Evolutionary conservation across 2,888 invertebrate species (phyloP), one percentile per base, ranked within the genome.

Genomic region (Rosalia funebris): DNA sequence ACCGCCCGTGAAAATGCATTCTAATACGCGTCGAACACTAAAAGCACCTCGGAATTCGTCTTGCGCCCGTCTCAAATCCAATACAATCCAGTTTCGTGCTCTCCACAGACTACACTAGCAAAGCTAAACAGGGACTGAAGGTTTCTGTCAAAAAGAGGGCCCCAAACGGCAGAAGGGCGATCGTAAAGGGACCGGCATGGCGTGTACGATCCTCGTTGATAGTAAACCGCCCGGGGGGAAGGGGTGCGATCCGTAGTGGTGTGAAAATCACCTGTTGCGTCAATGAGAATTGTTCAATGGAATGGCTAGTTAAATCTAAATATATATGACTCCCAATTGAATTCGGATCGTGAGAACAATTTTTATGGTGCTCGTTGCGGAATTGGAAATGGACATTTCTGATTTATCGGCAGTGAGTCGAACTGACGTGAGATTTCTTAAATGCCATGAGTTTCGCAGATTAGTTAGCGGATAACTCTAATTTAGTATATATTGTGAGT

Each of bases 261-360:
- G 63, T 57, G 57, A 60, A 57, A 60, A 57, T 60, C 57, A 60
- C 63, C 60, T 63, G 63, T 63, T 63, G 59, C 53, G 19, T 54
- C 32, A 14, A 53, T 31, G 32, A 17, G 59, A 53, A 54, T 41
- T 56, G 59, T 46, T 56, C 52, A 52, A 50, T 57, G 45, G 25
- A 42, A 16, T 34, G 52, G 37, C 44, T 52, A 34, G 42, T 41
- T 34, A 42, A 48, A 42, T 42, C n/a, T 20, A 45, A 46, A 37
- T 53, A 41, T 31, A 20, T 41, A 31, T 16, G 25, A 11, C 0
- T 11, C n/a, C 36, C 25, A 25, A 57, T 45, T 44, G 45, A 39
- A 17, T 52, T 25, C 45, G 12, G 32, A 31, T n/a, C 4, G 7
- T 7, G 25, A 25, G n/a, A n/a, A n/a, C n/a, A n/a, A 25, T 25